Conservation (phyloP, 2,797 vertebrate species). For the Luscinia megarhynchos region DNA sequence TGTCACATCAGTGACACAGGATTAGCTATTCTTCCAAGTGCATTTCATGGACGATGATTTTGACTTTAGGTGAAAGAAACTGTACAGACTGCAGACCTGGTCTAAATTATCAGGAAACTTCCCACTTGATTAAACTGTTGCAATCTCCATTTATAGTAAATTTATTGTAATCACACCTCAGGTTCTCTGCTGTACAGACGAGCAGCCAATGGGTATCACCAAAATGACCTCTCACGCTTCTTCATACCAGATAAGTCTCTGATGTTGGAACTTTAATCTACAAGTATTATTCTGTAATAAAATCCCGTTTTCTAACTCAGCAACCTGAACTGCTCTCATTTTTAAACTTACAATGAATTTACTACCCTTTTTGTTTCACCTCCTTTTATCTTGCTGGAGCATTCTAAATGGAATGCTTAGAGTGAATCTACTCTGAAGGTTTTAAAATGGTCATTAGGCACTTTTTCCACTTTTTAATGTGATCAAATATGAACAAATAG, state of each 20-base stretch:
- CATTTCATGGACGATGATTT: not conserved
- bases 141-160: not conserved
- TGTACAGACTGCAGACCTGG: not conserved
- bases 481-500: not conserved
- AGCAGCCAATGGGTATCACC: not conserved
- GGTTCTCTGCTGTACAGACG: not conserved
- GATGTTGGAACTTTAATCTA: not conserved
- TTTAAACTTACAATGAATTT: not conserved
- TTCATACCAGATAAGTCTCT: not conserved
- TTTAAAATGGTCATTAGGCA: not conserved
- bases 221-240: not conserved
- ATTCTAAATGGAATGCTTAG: not conserved
- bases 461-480: not conserved
- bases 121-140: not conserved
- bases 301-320: not conserved
- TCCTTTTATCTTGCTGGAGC: not conserved
- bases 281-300: not conserved
- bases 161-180: not conserved
- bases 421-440: not conserved
- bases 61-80: not conserved
- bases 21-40: not conserved
- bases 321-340: not conserved
- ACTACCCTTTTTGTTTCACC: not conserved
- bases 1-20: not conserved
- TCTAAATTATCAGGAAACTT: not conserved